Evolutionary conservation across 2,888 invertebrate genomes (phyloP).

Genomic region (Timema podura): DNA sequence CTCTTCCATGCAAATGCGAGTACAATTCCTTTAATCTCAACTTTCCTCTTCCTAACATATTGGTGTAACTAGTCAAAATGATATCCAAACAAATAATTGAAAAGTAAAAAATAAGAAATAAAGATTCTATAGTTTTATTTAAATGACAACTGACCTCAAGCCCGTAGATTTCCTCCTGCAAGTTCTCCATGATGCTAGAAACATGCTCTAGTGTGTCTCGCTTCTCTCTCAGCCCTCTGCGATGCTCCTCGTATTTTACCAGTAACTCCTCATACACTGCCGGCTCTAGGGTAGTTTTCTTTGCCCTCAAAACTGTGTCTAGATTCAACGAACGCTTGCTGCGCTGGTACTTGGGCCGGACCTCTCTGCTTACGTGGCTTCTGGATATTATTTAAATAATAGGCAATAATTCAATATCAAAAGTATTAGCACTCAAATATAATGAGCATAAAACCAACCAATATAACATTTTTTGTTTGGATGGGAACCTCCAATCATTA

Average conservation of each 20-base stretch:
- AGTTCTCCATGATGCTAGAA: conserved; percentile 53
- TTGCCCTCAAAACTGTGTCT: conserved; percentile 11
- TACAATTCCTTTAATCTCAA: too few species aligned
- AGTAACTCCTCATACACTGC: conserved; percentile 12
- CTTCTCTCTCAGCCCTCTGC: conserved; percentile 40
- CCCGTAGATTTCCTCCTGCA: conserved; percentile 58
- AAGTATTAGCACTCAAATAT: background rate
- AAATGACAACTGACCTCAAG: conserved; percentile 47
- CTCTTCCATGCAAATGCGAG: too few species aligned
- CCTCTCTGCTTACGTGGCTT: conserved; percentile 27
- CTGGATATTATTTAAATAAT: background rate
- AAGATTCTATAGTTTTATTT: too few species aligned
- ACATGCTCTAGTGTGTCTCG: conserved; percentile 53
- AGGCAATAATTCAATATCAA: background rate
- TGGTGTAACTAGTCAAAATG: too few species aligned
- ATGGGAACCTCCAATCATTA: too few species aligned
- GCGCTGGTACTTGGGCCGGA: conserved; percentile 29
- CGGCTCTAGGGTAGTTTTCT: background rate
- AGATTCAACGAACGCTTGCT: conserved; percentile 19
- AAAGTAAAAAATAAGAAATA: too few species aligned
- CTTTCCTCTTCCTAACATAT: too few species aligned
- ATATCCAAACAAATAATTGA: too few species aligned
- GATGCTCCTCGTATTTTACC: background rate
- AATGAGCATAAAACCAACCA: background rate
- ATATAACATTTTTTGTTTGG: too few species aligned